A percentile compares a stretch with the other conserved stretches of the same genome.
Evolutionary conservation across 2,113 vertebrate species (phyloP).

Genomic region (Cercocebus atys): DNA sequence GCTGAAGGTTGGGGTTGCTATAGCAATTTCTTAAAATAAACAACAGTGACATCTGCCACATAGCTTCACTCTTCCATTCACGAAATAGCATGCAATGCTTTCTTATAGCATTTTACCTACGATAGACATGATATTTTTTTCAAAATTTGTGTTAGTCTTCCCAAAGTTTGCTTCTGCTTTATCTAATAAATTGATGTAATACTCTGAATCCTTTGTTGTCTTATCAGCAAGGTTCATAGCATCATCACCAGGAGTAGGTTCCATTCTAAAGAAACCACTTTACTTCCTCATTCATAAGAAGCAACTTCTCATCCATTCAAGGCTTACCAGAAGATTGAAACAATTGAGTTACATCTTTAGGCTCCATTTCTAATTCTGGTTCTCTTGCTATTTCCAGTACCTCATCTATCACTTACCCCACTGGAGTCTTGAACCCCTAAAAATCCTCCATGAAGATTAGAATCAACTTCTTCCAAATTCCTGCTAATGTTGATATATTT

Average conservation of each 20-base stretch:
- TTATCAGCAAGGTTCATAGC: neutral
- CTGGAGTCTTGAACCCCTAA: neutral
- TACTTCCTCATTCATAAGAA: neutral
- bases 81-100: neutral
- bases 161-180: neutral
- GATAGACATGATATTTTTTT: neutral
- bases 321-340: neutral
- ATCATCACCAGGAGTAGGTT: neutral
- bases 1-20: neutral
- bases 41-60: neutral
- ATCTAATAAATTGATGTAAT: neutral
- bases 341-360: neutral
- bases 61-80: neutral
- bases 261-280: neutral
- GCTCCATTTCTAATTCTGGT: neutral
- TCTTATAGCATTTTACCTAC: neutral
- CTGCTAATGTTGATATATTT: neutral
- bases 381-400: neutral
- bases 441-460: neutral
- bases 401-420: neutral
- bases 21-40: neutral
- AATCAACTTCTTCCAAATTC: neutral
- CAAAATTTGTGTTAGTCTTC: neutral
- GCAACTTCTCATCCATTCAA: neutral
- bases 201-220: neutral